A percentile compares a stretch with the other conserved stretches of the same genome.
These are phyloP conservation scores for Tangara arthus DNA, from an alignment of 2,797 vertebrate species.

Conservation along the genomic window DNA sequence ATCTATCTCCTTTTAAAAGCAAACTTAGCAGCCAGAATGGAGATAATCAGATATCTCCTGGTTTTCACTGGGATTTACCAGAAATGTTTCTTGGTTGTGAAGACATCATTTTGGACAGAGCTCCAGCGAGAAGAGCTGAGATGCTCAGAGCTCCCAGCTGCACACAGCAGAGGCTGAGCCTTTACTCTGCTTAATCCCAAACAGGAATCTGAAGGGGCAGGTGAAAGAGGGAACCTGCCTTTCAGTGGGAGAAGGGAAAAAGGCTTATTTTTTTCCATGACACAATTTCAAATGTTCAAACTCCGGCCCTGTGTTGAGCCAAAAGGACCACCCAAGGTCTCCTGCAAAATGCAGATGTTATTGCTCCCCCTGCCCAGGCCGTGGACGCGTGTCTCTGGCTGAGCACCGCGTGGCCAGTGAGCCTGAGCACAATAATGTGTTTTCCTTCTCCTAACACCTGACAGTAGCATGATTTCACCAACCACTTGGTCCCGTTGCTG, in stretches of 20 bases:
- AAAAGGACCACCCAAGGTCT: neutral
- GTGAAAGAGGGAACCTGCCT: neutral
- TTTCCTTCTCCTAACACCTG: conserved; percentile 54
- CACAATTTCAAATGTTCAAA: neutral
- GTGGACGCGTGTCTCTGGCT: fast-evolving
- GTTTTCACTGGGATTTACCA: neutral
- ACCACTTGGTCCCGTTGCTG: neutral
- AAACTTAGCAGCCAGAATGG: neutral
- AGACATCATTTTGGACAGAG: neutral
- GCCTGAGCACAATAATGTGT: conserved; percentile 24
- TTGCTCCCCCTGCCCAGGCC: neutral
- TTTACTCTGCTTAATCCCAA: neutral
- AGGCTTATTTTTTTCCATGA: neutral
- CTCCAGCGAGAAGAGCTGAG: neutral
- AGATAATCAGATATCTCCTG: neutral
- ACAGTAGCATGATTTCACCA: neutral
- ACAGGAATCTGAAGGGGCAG: neutral
- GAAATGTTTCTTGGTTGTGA: neutral
- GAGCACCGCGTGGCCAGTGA: neutral
- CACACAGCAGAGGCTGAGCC: neutral
- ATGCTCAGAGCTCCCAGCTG: neutral
- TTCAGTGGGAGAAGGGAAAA: neutral
- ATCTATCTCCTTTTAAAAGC: neutral
- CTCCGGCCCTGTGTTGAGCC: neutral
- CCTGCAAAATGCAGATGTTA: neutral